Conservation (phyloP, 1,140 invertebrate genomes). For the Musca domestica region DNA sequence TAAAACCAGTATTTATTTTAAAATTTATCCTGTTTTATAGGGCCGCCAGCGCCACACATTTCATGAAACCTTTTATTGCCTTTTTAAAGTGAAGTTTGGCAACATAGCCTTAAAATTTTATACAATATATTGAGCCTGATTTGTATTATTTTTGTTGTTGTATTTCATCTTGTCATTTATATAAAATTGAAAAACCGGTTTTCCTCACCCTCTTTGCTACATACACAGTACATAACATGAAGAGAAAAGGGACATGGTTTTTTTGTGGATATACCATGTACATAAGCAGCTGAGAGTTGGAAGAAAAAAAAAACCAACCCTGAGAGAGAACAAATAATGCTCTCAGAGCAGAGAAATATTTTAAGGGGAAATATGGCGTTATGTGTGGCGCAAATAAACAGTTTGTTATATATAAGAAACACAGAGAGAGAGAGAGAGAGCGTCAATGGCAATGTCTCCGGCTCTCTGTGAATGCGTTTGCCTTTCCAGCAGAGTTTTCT, state of each 20-base stretch:
- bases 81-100: conserved; percentile 9
- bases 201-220: background rate
- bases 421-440: too few relatives aligned
- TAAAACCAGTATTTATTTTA: too few relatives aligned
- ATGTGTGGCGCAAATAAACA: too few relatives aligned
- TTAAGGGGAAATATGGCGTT: too few relatives aligned
- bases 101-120: conserved; percentile 9
- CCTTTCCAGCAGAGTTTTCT: too few relatives aligned
- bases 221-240: background rate
- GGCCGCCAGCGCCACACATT: too few relatives aligned
- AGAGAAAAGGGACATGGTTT: conserved; percentile 8
- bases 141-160: background rate
- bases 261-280: background rate
- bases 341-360: too few relatives aligned
- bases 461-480: too few relatives aligned
- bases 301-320: background rate
- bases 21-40: too few relatives aligned
- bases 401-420: too few relatives aligned
- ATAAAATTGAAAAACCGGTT: conserved; percentile 20
- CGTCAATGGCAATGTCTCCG: too few relatives aligned
- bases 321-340: too few relatives aligned
- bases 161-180: background rate
- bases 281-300: background rate
- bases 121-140: conserved; percentile 12
- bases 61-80: background rate